These are phyloP conservation scores for Scaptomyza polygonia DNA, from an alignment of 2,888 invertebrate species.

Conservation along the genomic window DNA sequence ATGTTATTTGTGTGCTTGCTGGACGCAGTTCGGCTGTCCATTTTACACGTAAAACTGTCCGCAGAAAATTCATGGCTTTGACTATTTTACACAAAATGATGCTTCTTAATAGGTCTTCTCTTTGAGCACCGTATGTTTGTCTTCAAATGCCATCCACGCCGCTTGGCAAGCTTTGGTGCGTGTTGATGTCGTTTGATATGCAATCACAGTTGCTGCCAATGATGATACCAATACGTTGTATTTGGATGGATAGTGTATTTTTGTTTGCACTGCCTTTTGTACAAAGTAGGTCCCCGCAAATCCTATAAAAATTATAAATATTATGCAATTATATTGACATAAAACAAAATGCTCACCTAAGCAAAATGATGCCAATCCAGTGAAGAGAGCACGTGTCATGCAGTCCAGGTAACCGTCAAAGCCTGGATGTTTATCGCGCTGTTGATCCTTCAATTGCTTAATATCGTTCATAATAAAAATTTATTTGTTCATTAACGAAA, in stretches of 20 bases:
- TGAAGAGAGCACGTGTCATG: constrained; percentile 84
- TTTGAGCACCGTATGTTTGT: constrained; percentile 83
- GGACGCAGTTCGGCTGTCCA: constrained; percentile 20
- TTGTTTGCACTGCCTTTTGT: constrained; percentile 82
- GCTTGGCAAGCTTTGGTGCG: constrained; percentile 84
- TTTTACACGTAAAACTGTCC: constrained; percentile 22
- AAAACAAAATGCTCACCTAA: constrained; percentile 76
- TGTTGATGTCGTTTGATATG: constrained; percentile 83
- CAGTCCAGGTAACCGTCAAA: constrained; percentile 85
- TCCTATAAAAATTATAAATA: constrained; percentile 69
- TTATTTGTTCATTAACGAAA: constrained; percentile 16
- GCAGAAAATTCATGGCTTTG: constrained; percentile 46
- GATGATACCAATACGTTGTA: constrained; percentile 83
- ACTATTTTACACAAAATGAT: constrained; percentile 20
- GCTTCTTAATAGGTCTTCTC: constrained; percentile 73
- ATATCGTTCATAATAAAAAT: constrained; percentile 84
- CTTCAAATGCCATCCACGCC: constrained; percentile 85
- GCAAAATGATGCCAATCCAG: constrained; percentile 84
- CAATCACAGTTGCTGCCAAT: constrained; percentile 75
- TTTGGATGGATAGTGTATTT: constrained; percentile 81
- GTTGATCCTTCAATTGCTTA: constrained; percentile 83
- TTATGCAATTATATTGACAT: constrained; percentile 59
- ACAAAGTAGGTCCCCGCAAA: constrained; percentile 84
- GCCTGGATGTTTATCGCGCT: constrained; percentile 84
- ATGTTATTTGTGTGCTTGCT: not conserved